A percentile compares a stretch with the other conserved stretches of the same genome.
phyloP scores from a whole-genome alignment of 2,797 vertebrate species.

The Pampus argenteus region DNA sequence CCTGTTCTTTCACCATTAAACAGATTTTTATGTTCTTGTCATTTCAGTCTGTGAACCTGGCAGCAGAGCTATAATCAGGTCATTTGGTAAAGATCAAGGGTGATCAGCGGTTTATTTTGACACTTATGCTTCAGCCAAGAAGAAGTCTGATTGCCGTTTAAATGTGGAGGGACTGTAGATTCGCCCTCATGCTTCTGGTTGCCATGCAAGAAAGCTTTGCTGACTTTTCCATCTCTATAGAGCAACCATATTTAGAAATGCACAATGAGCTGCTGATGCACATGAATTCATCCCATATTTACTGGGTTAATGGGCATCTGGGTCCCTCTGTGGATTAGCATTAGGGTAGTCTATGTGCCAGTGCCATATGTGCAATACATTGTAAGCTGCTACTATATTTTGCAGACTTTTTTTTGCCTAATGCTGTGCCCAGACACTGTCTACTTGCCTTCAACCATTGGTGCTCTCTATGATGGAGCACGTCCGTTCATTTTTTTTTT shows the following conservation, averaged over 20 bases:
- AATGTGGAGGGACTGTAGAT: conserved; percentile 31
- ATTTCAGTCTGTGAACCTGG: conserved; percentile 44
- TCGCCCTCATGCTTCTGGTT: conserved; percentile 13
- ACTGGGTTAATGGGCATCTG: conserved; percentile 41
- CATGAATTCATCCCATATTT: conserved; percentile 53
- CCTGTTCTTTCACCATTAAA: conserved; percentile 20
- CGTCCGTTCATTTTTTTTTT: conserved; percentile 18
- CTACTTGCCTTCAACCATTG: conserved; percentile 10
- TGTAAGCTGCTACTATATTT: conserved; percentile 29
- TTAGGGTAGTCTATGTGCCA: conserved; percentile 28
- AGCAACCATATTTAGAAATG: conserved; percentile 40
- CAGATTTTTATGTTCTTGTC: conserved; percentile 35
- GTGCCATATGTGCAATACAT: conserved; percentile 26
- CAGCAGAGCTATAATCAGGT: conserved; percentile 49
- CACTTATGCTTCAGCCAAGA: conserved; percentile 44
- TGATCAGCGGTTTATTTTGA: conserved; percentile 55
- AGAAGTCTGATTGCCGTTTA: conserved; percentile 55
- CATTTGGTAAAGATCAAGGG: conserved; percentile 50
- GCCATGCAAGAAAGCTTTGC: conserved; percentile 20
- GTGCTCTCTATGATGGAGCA: conserved; percentile 33
- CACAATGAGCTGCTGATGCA: conserved; percentile 43
- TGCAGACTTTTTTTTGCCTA: conserved; percentile 21
- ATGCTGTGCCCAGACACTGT: conserved; percentile 19
- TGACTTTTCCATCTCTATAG: conserved; percentile 41
- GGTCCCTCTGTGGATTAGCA: conserved; percentile 33